Percentiles rank a stretch among this genome's conserved stretches.
phyloP scores from a whole-genome alignment of 2,113 vertebrate species.

The Sterrhoptilus dennistouni region DNA sequence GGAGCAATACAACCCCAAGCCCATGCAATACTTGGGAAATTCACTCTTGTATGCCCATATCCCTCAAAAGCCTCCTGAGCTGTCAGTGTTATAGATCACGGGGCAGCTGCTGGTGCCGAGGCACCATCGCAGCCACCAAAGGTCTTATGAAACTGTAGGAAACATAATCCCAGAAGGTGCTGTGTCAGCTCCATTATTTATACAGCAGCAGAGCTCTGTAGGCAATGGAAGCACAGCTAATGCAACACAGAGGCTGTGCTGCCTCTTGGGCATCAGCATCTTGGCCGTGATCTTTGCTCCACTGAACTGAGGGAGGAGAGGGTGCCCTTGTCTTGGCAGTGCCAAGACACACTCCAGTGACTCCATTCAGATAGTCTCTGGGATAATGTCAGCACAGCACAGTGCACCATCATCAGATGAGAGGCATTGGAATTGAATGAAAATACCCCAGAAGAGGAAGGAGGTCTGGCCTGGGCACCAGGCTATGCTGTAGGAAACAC shows the following conservation, averaged over 20 bases:
- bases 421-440: not conserved
- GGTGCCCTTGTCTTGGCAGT: not conserved
- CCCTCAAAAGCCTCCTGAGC: conserved; percentile 31
- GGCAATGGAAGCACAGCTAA: not conserved
- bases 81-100: not conserved
- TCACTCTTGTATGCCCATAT: not conserved
- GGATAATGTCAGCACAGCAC: not conserved
- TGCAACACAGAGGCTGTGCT: accelerated
- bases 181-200: conserved; percentile 34
- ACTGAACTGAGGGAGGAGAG: not conserved
- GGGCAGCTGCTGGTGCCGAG: not conserved
- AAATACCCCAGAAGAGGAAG: not conserved
- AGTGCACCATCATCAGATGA: not conserved
- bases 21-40: conserved; percentile 39
- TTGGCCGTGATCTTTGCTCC: not conserved
- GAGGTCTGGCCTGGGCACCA: not conserved
- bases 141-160: conserved; percentile 14
- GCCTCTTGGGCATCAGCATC: not conserved
- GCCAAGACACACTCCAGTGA: not conserved
- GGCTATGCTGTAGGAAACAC: not conserved
- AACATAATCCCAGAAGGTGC: conserved; percentile 35
- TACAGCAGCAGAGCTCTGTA: not conserved
- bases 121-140: not conserved
- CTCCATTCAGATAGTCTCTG: not conserved
- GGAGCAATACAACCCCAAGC: conserved; percentile 31